Conservation (phyloP, 2,888 invertebrate species). For the Romanomermis culicivorax region DNA sequence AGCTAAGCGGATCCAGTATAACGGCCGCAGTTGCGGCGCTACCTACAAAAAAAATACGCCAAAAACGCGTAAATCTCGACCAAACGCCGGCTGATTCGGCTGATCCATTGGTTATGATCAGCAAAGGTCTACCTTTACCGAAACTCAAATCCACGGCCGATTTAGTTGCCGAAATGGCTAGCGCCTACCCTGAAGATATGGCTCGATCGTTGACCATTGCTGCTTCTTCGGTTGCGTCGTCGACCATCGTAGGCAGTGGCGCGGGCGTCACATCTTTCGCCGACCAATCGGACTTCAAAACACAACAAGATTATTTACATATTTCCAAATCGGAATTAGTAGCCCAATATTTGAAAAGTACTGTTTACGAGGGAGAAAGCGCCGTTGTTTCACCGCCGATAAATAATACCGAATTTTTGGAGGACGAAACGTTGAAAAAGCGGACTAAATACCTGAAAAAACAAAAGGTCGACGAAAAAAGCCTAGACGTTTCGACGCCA, state of each 20-base stretch:
- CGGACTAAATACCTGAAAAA: too few species aligned
- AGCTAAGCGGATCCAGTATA: too few species aligned
- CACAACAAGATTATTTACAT: neutral
- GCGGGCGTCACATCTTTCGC: neutral
- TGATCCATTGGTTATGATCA: neutral
- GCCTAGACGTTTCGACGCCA: too few species aligned
- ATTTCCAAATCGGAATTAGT: neutral
- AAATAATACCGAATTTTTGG: too few species aligned
- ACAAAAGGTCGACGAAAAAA: too few species aligned
- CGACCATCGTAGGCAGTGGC: neutral
- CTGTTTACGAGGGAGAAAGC: neutral
- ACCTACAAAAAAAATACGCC: neutral
- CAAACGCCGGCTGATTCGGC: neutral
- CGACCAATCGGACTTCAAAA: neutral
- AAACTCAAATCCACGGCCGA: conserved; percentile 11
- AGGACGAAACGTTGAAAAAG: too few species aligned
- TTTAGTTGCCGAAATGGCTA: conserved; percentile 11
- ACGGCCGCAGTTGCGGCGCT: too few species aligned
- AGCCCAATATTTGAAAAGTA: neutral
- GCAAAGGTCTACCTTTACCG: neutral
- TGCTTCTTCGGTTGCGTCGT: neutral
- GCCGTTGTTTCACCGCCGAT: too few species aligned
- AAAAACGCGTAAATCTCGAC: neutral
- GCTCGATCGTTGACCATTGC: neutral
- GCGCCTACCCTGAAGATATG: conserved; percentile 4